Base-by-base conservation (phyloP, 2,797 vertebrate genomes). In the Enteromius unitaeniatus region DNA sequence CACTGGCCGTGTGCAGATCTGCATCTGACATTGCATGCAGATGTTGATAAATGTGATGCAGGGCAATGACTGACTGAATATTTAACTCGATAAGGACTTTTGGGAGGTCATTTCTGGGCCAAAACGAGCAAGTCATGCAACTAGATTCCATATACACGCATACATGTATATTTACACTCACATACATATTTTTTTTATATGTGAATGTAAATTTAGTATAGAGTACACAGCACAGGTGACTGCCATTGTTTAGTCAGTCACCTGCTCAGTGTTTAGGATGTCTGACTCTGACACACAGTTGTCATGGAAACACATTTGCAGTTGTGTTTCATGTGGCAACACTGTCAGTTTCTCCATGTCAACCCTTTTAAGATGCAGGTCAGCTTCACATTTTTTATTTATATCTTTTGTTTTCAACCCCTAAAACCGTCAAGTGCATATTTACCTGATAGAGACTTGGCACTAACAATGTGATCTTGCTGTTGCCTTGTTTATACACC, bases 291-390 rank as follows among this genome's bases (percentile, higher is more conserved):
- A 65, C 47, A 69, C 47, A 15, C 68, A 31, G 87, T 88, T 87
- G 86, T 81, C 87, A 86, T 84, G 80, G 86, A 40, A 86, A 87
- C 88, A 53, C 72, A 55, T 74, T 78, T 51, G 53, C 31, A 31
- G 58, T 75, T 81, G 62, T 78, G 45, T 40, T 68, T 23, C 51
- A 53, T 78, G 73, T 55, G 34, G 40, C 23, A 77, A 28, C 62
- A 23, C 62, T 64, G 65, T 45, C 45, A 51, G 28, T 34, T 23
- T 69, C 8, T 26, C 37, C 42, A 40, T 68, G 47, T 70, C 23
- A 26, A 73, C 23, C 53, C 40, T 64, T 74, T 65, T 51, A 74
- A 74, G 28, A 49, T 26, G 58, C 42, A 23, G 80, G 23, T 74
- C 26, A 72, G 13, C 68, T 47, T 81, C 53, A 47, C 2, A 2